Evolutionary conservation across 2,113 vertebrate genomes (phyloP), one percentile per base, ranked within the genome.

Genomic region (Patagioenas fasciata): DNA sequence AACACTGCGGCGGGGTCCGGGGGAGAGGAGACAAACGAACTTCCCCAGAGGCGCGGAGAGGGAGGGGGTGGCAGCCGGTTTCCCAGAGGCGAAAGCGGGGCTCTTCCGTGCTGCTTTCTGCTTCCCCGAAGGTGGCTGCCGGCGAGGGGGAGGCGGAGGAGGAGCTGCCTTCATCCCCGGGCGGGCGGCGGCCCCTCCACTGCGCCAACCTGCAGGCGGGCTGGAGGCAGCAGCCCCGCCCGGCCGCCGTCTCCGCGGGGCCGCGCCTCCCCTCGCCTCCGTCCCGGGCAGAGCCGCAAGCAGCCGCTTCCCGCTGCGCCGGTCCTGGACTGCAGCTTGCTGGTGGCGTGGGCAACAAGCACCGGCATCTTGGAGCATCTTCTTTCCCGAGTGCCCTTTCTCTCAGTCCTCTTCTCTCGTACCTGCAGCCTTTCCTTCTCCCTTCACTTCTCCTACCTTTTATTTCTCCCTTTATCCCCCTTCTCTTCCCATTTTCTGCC

Each of bases 131-230:
- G 92, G 81, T 38, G 95, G 88, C 72, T 54, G 93, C 80, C 38
- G 47, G 36, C 53, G 80, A 54, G 89, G 47, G 36, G 57, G 80
- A 54, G 89, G 47, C 42, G 88, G 79, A 60, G 91, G 90, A 48
- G 88, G 96, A 88, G 94, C 60, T 70, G 58, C 34, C 56, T 53
- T 48, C 78, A 53, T 65, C 80, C 57, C 82, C 72, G 74, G 93
- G 69, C 64, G 87, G 81, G 96, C 86, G 75, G 91, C 47, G 90
- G 97, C 95, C 86, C 84, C 87, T 89, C 81, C 97, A 97, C 96
- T 98, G 98, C 98, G 82, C 97, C 98, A 98, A 96, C 97, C 97
- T 95, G 96, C 95, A 64, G 95, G 93, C 95, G 29, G 88, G 91
- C 94, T 40, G 89, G 80, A 69, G 79, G 78, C 78, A 53, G 89